A percentile compares a stretch with the other conserved stretches of the same genome.
These are phyloP conservation scores for Siderastrea siderea DNA, from an alignment of 92 coral and sea anemone species.

Conservation along the genomic window DNA sequence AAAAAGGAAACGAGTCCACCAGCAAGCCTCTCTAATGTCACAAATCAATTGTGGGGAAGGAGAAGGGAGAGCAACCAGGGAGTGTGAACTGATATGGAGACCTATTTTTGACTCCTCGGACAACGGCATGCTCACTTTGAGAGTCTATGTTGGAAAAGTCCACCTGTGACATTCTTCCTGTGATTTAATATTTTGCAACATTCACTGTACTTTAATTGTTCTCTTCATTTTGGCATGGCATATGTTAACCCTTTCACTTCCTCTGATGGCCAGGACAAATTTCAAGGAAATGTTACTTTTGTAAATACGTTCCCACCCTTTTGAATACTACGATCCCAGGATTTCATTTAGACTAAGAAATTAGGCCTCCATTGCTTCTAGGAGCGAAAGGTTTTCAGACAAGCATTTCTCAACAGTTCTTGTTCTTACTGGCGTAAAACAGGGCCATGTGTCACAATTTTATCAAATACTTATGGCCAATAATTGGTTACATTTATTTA, in stretches of 20 bases:
- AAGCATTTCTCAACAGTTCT: slow-evolving; percentile 2
- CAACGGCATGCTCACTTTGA: slow-evolving; percentile 54
- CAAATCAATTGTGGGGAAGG: slow-evolving; percentile 41
- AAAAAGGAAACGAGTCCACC: slow-evolving; percentile 21
- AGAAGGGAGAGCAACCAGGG: slow-evolving; percentile 64
- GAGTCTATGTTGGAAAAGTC: slow-evolving; percentile 64
- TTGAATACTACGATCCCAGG: background rate
- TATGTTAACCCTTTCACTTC: slow-evolving; percentile 1
- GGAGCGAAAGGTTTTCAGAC: background rate
- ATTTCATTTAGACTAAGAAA: slow-evolving; percentile 1
- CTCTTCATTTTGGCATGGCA: background rate
- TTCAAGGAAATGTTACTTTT: background rate
- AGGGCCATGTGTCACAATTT: background rate
- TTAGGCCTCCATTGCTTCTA: slow-evolving; percentile 8
- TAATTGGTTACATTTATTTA: background rate
- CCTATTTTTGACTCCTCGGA: slow-evolving; percentile 51
- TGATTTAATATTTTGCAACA: background rate
- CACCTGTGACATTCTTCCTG: slow-evolving; percentile 9
- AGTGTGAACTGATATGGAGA: slow-evolving; percentile 68
- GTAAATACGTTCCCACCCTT: background rate
- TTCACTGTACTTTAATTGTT: background rate
- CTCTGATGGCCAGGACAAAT: slow-evolving; percentile 2
- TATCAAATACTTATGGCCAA: slow-evolving; percentile 15
- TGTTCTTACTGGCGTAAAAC: slow-evolving; percentile 14
- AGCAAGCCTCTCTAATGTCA: slow-evolving; percentile 37